Conservation (phyloP, 2,113 vertebrate species). For the Ursus arctos region DNA sequence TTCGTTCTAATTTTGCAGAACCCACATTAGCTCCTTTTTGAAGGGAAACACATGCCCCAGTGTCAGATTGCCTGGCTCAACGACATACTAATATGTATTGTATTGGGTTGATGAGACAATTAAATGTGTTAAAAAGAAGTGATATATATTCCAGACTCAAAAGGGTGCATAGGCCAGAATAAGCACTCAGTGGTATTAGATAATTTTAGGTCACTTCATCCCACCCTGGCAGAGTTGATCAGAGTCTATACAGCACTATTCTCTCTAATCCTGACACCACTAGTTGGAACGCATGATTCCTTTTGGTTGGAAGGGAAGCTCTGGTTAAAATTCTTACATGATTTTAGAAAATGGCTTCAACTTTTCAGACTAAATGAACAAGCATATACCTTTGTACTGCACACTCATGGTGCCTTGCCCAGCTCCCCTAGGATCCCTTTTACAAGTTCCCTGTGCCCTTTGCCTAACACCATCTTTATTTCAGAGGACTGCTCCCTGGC, state of each 20-base stretch:
- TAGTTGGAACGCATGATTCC: neutral
- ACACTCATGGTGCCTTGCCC: neutral
- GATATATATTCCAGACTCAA: neutral
- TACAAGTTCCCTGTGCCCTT: too few species aligned
- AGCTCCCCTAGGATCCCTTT: neutral
- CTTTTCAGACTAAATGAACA: neutral
- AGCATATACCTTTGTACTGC: neutral
- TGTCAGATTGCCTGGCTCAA: neutral
- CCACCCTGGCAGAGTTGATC: neutral
- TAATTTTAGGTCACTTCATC: neutral
- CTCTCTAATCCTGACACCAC: neutral
- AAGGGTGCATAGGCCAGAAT: neutral
- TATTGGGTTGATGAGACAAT: neutral
- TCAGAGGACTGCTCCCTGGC: neutral
- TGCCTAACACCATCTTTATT: fast-evolving
- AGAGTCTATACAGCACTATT: neutral
- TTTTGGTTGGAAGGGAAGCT: neutral
- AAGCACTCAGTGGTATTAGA: neutral
- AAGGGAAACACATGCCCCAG: neutral
- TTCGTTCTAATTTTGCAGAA: conserved; percentile 9
- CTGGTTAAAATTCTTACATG: neutral
- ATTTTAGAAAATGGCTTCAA: neutral
- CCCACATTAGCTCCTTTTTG: neutral
- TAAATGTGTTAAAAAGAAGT: neutral
- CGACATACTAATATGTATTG: neutral